Evolutionary conservation across 1,140 invertebrate genomes (phyloP).

Genomic region (Drosophila bifasciata): DNA sequence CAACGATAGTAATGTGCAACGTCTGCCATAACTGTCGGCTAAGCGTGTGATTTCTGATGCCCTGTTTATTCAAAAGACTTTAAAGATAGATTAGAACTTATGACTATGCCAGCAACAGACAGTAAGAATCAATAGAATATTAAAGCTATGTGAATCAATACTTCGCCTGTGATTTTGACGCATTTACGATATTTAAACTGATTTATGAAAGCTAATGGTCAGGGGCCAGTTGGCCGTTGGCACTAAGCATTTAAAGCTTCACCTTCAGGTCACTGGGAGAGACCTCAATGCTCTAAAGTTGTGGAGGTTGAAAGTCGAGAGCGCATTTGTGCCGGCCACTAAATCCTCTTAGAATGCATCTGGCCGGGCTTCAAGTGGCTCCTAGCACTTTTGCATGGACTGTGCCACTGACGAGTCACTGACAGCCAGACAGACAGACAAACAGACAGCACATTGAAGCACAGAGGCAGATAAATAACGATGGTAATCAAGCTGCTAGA

Average conservation of each 20-base stretch:
- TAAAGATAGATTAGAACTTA: too few relatives aligned
- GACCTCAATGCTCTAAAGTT: constrained; percentile 6
- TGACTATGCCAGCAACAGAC: too few relatives aligned
- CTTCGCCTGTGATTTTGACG: too few relatives aligned
- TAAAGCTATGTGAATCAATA: too few relatives aligned
- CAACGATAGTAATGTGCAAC: constrained; percentile 24
- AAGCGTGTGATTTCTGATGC: constrained; percentile 16
- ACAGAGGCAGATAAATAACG: constrained; percentile 59
- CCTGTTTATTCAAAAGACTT: not conserved
- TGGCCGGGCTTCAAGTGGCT: constrained; percentile 34
- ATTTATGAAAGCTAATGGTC: not conserved
- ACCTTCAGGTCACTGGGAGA: constrained; percentile 9
- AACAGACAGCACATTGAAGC: constrained; percentile 22
- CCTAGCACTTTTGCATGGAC: constrained; percentile 22
- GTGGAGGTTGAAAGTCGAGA: constrained; percentile 11
- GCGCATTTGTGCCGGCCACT: constrained; percentile 20
- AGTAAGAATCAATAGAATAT: not conserved
- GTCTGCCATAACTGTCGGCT: too few relatives aligned
- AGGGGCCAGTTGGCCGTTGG: constrained; percentile 11
- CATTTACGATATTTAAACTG: not conserved
- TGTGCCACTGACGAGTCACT: constrained; percentile 34
- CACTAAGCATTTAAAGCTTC: constrained; percentile 41
- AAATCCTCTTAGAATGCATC: constrained; percentile 40
- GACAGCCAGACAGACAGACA: constrained; percentile 21
- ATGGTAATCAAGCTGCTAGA: constrained; percentile 64